A percentile compares a stretch with the other conserved stretches of the same genome.
Evolutionary conservation across 2,797 vertebrate genomes (phyloP).

Genomic region (Rhynchotus rufescens): DNA sequence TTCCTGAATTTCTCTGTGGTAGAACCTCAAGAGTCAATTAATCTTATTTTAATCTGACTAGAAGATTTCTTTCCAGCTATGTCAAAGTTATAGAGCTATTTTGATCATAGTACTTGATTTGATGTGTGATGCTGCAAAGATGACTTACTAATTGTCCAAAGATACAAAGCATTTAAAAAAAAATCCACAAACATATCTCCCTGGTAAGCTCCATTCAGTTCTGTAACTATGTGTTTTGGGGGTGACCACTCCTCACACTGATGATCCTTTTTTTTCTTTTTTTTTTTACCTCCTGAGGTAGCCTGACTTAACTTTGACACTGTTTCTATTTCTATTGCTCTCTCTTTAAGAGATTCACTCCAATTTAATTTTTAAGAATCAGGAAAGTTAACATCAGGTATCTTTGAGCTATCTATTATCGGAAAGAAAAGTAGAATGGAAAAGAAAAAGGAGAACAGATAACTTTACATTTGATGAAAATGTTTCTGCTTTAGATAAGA

Average conservation of each 20-base stretch:
- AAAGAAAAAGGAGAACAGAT: neutral
- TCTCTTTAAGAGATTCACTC: neutral
- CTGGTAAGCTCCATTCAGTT: neutral
- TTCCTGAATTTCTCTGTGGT: neutral
- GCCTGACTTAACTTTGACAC: neutral
- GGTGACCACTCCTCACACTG: neutral
- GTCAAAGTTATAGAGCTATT: neutral
- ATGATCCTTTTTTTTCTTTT: neutral
- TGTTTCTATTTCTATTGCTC: neutral
- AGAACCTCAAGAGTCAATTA: neutral
- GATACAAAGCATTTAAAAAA: neutral
- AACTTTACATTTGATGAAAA: neutral
- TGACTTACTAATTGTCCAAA: neutral
- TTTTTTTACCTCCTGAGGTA: neutral
- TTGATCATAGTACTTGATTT: neutral
- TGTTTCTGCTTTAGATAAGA: neutral
- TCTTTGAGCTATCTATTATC: neutral
- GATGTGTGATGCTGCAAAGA: neutral
- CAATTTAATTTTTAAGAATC: neutral
- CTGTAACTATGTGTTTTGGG: fast-evolving
- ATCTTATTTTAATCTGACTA: neutral
- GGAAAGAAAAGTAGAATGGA: neutral
- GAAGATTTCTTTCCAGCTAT: neutral
- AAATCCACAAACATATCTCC: fast-evolving
- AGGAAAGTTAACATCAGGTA: neutral